Conservation (phyloP, 2,113 vertebrate species). For the Nibea albiflora region DNA sequence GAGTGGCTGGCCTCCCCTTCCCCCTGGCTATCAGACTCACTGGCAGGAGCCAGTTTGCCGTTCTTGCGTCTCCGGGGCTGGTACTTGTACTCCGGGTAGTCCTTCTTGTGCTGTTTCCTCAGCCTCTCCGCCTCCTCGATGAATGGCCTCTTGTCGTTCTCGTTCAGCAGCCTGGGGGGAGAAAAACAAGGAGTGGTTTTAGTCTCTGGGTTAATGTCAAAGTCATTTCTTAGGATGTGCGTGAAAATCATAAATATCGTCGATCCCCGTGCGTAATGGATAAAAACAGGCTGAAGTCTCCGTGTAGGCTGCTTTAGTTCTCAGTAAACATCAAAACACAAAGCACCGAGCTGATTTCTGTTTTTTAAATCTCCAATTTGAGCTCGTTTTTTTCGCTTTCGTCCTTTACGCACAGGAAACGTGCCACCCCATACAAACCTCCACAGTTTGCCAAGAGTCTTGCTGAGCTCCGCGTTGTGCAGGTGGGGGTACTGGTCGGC, state of each 20-base stretch:
- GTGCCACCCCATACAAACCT: slow-evolving; percentile 85
- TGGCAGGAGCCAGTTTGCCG: slow-evolving; percentile 89
- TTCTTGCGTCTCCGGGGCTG: slow-evolving; percentile 98
- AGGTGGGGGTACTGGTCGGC: slow-evolving; percentile 98
- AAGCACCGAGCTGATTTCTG: neutral
- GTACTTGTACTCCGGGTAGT: slow-evolving; percentile 99
- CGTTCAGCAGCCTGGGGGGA: slow-evolving; percentile 90
- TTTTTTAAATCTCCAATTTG: neutral
- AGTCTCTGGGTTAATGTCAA: slow-evolving; percentile 9
- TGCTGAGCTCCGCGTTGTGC: slow-evolving; percentile 99
- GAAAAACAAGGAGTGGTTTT: slow-evolving; percentile 48
- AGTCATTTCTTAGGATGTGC: slow-evolving; percentile 11
- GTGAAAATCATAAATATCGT: slow-evolving; percentile 9
- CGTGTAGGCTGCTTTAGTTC: neutral
- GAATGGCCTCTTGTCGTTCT: slow-evolving; percentile 97
- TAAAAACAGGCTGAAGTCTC: neutral
- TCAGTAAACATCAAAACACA: neutral
- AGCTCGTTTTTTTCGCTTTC: slow-evolving; percentile 1
- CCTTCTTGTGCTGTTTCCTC: slow-evolving; percentile 99
- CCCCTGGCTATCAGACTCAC: slow-evolving; percentile 89
- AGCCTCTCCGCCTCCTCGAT: slow-evolving; percentile 97
- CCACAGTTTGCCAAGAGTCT: slow-evolving; percentile 98
- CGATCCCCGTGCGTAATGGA: slow-evolving; percentile 6
- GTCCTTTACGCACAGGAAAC: slow-evolving; percentile 51
- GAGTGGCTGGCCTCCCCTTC: slow-evolving; percentile 92